phyloP scores from a whole-genome alignment of 2,797 vertebrate genomes.

The Pygocentrus nattereri region DNA sequence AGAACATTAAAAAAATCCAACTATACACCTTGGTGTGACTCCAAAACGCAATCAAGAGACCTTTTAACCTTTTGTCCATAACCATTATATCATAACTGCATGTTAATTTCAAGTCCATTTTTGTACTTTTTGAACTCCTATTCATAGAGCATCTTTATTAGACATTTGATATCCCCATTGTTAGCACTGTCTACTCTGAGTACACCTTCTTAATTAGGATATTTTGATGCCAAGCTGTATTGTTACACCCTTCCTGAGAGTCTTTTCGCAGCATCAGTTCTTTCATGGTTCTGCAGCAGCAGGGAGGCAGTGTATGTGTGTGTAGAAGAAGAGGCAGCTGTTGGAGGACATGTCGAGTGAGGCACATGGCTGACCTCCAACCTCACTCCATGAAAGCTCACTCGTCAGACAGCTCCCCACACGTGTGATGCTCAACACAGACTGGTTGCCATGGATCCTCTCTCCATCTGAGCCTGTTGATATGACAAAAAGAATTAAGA shows the following conservation, averaged over 20 bases:
- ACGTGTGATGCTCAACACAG: constrained; percentile 44
- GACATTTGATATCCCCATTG: background rate
- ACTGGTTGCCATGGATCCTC: constrained; percentile 17
- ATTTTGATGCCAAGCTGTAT: background rate
- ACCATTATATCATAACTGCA: too few relatives aligned
- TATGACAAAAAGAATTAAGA: constrained; percentile 41
- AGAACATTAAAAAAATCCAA: too few relatives aligned
- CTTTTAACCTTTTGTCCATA: too few relatives aligned
- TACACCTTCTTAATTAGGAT: background rate
- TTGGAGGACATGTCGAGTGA: constrained; percentile 28
- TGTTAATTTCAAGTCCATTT: too few relatives aligned
- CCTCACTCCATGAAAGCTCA: constrained; percentile 38
- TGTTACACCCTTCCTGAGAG: background rate
- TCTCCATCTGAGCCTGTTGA: constrained; percentile 22
- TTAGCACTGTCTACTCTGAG: background rate
- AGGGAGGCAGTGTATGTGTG: constrained; percentile 3
- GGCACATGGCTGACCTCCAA: constrained; percentile 53
- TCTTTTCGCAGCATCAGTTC: background rate
- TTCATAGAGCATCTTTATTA: background rate
- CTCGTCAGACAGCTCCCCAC: constrained; percentile 36
- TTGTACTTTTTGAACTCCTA: background rate
- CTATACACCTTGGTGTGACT: too few relatives aligned
- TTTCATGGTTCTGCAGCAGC: background rate
- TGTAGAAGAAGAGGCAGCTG: constrained; percentile 38
- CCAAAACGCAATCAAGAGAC: too few relatives aligned